Evolutionary conservation across 1,140 invertebrate genomes (phyloP).

Genomic region (Brachionus rotundiformis): DNA sequence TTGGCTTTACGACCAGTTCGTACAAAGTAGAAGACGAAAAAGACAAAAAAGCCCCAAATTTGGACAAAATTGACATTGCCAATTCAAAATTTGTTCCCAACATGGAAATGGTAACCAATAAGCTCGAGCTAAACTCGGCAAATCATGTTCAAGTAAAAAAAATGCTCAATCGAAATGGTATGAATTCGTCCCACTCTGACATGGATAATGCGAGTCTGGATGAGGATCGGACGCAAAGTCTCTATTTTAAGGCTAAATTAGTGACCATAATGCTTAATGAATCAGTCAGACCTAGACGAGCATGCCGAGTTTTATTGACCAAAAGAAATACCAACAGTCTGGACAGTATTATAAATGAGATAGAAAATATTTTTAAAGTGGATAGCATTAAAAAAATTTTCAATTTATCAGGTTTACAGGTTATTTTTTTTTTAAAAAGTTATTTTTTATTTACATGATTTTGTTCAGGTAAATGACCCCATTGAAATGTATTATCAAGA

Average conservation of each 20-base stretch:
- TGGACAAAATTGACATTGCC: neutral
- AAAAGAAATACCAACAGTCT: conserved; percentile 33
- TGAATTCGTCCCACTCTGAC: neutral
- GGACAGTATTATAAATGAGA: conserved; percentile 23
- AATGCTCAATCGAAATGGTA: neutral
- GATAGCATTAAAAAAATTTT: conserved; percentile 30
- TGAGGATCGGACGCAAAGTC: neutral
- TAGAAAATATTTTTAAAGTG: conserved; percentile 19
- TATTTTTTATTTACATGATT: neutral
- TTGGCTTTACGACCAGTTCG: neutral
- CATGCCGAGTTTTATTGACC: neutral
- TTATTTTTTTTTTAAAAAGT: too few relatives aligned
- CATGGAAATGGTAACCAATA: conserved; percentile 3
- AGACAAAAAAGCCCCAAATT: neutral
- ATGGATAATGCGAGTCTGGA: conserved; percentile 4
- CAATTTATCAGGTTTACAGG: neutral
- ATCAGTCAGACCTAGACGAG: neutral
- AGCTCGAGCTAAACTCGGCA: conserved; percentile 6
- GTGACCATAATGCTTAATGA: conserved; percentile 1
- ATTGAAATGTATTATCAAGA: conserved; percentile 41
- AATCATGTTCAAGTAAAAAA: conserved; percentile 26
- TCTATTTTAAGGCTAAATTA: conserved; percentile 9
- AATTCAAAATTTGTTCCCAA: conserved; percentile 28
- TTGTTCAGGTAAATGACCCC: conserved; percentile 6
- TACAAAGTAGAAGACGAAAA: neutral